Conservation (phyloP, 2,113 vertebrate species). For the Phasianus colchicus region DNA sequence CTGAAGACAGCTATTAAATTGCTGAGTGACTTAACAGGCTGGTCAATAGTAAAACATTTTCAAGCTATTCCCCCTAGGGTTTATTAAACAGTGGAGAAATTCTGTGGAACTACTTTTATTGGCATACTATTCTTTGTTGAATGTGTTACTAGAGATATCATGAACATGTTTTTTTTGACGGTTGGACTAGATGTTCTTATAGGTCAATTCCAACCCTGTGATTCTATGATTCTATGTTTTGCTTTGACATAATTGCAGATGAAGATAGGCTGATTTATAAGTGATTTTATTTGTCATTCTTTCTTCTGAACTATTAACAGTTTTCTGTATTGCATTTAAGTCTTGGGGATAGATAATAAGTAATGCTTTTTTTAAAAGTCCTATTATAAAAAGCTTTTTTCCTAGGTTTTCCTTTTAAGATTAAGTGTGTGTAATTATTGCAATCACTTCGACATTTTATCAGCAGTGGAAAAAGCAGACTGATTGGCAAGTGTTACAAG, state of each 20-base stretch:
- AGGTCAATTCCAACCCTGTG: no score
- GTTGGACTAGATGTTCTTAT: no score
- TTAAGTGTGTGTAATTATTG: neutral
- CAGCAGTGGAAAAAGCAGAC: neutral
- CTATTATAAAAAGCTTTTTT: neutral
- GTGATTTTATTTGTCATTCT: accelerated
- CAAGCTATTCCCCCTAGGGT: neutral
- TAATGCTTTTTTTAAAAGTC: neutral
- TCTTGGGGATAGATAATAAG: neutral
- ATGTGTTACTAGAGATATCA: neutral
- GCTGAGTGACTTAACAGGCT: neutral
- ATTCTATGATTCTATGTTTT: no score
- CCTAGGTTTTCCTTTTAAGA: neutral
- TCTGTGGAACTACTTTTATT: neutral
- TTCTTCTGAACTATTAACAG: neutral
- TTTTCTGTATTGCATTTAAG: neutral
- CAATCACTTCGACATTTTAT: neutral
- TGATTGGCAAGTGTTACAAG: neutral
- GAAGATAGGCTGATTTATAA: neutral
- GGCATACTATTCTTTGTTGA: neutral
- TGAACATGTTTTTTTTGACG: neutral
- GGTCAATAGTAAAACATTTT: neutral
- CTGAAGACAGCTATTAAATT: neutral
- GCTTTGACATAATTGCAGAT: neutral
- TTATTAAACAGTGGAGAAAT: neutral